Evolutionary conservation across 2,113 vertebrate species (phyloP), one percentile per base, ranked within the genome.

Genomic region (Leptobrachium ailaonicum): DNA sequence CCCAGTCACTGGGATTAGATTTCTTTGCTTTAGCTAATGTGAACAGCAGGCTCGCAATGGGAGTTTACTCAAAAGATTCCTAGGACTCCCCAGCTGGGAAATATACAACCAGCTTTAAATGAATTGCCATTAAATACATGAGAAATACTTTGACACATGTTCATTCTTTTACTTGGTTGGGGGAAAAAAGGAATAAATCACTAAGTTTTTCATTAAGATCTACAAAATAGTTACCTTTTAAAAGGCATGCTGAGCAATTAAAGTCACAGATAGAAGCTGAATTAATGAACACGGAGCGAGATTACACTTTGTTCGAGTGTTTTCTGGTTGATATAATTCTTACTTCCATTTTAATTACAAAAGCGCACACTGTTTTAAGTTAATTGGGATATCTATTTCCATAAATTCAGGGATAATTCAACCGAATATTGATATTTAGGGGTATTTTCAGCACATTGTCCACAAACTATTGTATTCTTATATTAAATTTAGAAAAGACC

Each of bases 11-110:
- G 41, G 40, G 60, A 64, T 76, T 71, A 71, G 9, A 82, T 76
- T 53, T 71, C 78, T 88, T 77, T 54, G 32, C 54, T 70, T 60
- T 60, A 44, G 41, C 54, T 78, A 78, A 78, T 78, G 76, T 66
- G 44, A 78, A 78, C 76, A 78, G 68, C 76, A 78, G 76, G 43
- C 76, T 71, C 42, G 1, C 67, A 70, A 43, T 70, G 41, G n/a
- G 53, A 56, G 43, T 70, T 78, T 78, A 53, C 68, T 62, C 67
- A 62, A 43, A 45, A 78, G 67, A 78, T 78, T 78, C 76, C 66
- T 71, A 12, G 13, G 58, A 67, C 40, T 62, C 60, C 32, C 76
- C 76, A 78, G 76, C 76, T 71, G 76, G 43, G 67, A 78, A 70
- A 32, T 11, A 44, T 5, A 14, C 11, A 45, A 14, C 6, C 74